Evolutionary conservation across 2,797 vertebrate species (phyloP), one percentile per base, ranked within the genome.

Genomic region (Hyperoplus lanceolatus): DNA sequence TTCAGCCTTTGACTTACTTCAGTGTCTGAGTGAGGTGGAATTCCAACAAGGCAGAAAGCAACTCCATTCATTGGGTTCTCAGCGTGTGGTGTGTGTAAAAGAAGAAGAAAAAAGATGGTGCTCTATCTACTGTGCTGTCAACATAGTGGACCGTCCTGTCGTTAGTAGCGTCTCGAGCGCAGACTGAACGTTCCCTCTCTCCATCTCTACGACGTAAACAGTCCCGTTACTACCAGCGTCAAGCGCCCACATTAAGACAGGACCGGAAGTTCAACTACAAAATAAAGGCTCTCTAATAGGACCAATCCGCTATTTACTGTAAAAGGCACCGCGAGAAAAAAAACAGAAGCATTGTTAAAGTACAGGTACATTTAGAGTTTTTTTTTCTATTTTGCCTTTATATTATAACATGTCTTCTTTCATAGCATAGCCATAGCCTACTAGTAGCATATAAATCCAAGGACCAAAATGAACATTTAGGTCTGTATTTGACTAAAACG

Each of bases 11-110:
- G 69, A 87, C 94, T 96, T 96, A 96, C 96, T 94, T 93, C 93
- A 87, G 92, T 79, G 89, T 93, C 94, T 77, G 94, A 89, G 81
- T 88, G 90, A 75, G 96, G 96, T n/a, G 97, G 97, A 90, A 97
- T 97, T 92, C 97, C 97, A 96, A 98, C 97, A 92, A 98, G 96
- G 94, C 96, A 98, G 90, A 98, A 98, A 85, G 96, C 94, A 94
- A 97, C 97, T 95, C 97, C 97, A 98, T 98, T 97, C 97, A 98
- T 97, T 94, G 92, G 95, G 87, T 73, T 82, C 54, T 66, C 83
- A 53, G 73, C 60, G 57, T 61, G 50, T 73, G 53, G 48, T 42
- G 7, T 21, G 21, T 5, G 43, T 39, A 41, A 42, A 39, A 3
- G 21, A 62, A 54, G 29, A 29, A 29, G 29, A 73, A 15, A 41